Conservation (phyloP, 2,113 vertebrate genomes). For the Gila orcuttii region DNA sequence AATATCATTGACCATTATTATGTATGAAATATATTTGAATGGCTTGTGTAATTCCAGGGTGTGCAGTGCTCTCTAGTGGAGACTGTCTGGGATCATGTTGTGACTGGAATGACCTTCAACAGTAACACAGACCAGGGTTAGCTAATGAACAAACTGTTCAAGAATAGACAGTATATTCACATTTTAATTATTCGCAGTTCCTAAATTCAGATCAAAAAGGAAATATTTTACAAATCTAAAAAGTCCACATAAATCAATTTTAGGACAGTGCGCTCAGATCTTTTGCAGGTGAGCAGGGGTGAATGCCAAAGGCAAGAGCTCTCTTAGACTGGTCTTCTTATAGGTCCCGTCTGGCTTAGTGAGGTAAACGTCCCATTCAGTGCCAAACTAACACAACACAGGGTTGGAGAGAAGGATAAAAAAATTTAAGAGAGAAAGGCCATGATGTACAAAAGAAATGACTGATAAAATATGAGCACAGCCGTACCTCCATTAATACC, state of each 20-base stretch:
- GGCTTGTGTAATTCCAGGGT: neutral
- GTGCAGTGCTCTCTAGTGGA: slow-evolving; percentile 26
- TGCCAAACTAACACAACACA: slow-evolving; percentile 81
- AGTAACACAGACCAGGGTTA: neutral
- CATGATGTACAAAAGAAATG: neutral
- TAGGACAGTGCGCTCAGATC: slow-evolving; percentile 38
- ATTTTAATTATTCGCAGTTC: neutral
- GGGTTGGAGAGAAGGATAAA: neutral
- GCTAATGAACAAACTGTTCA: neutral
- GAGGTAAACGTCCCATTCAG: slow-evolving; percentile 84
- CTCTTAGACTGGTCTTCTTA: slow-evolving; percentile 79
- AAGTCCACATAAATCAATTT: neutral
- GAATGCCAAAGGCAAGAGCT: slow-evolving; percentile 85
- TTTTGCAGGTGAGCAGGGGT: slow-evolving; percentile 79
- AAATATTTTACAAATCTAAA: neutral
- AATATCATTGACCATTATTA: neutral
- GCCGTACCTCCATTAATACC: slow-evolving; percentile 89
- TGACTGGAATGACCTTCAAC: neutral
- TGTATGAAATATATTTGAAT: neutral
- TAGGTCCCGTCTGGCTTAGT: slow-evolving; percentile 85
- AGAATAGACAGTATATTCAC: neutral
- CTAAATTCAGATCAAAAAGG: neutral
- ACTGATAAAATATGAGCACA: neutral
- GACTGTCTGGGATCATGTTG: neutral
- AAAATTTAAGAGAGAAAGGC: neutral